phyloP scores from a whole-genome alignment of 2,888 invertebrate genomes.

The Patella ulyssiponensis region DNA sequence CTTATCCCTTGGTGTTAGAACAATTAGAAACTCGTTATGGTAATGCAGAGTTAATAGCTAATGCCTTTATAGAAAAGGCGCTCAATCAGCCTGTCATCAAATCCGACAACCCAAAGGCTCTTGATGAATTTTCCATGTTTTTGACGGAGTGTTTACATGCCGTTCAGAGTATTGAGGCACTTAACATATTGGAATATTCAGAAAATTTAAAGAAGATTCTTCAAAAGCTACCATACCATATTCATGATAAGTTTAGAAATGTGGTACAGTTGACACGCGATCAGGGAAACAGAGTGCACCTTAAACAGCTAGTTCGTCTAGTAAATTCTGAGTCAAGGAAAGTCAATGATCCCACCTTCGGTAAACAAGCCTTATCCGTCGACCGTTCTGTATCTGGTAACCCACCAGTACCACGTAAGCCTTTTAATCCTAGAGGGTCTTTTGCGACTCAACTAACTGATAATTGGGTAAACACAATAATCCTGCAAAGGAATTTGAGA shows the following conservation, averaged over 20 bases:
- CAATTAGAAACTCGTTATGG: background rate
- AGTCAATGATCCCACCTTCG: conserved; percentile 2
- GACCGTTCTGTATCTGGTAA: too few relatives aligned
- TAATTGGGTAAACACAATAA: background rate
- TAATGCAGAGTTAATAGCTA: background rate
- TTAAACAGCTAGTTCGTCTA: background rate
- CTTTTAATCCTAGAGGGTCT: background rate
- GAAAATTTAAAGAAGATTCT: too few relatives aligned
- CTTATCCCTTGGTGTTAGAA: background rate
- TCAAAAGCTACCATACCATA: background rate
- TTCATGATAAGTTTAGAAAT: background rate
- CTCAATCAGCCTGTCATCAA: background rate
- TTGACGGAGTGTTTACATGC: too few relatives aligned
- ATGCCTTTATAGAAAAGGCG: background rate
- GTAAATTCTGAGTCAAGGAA: background rate
- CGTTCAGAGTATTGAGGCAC: too few relatives aligned
- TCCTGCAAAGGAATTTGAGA: background rate
- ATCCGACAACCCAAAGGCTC: background rate
- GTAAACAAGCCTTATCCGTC: background rate
- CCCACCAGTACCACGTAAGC: background rate
- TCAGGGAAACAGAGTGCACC: background rate
- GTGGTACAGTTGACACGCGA: background rate
- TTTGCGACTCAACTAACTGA: background rate
- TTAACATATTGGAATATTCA: background rate
- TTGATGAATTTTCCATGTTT: too few relatives aligned